Evolutionary conservation across 2,113 vertebrate genomes (phyloP).

Genomic region (Pyxicephalus adspersus): DNA sequence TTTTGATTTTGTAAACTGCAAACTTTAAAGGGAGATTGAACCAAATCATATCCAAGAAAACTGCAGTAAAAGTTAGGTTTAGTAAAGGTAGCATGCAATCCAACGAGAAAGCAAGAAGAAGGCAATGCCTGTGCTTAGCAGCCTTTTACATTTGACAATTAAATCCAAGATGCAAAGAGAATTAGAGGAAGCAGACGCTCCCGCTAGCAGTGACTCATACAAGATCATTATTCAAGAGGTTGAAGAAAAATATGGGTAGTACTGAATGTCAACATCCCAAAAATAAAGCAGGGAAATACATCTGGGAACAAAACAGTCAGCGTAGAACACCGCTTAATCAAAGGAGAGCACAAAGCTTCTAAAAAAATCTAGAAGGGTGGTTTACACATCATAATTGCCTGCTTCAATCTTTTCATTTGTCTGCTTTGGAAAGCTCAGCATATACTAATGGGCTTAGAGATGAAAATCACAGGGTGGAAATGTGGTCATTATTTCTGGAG

Average conservation of each 20-base stretch:
- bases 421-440: background rate
- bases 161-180: constrained; percentile 17
- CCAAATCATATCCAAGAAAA: no score
- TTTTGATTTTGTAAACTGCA: no score
- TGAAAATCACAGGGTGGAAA: no score
- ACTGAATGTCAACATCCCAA: constrained; percentile 1
- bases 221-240: constrained; percentile 16
- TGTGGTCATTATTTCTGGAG: no score
- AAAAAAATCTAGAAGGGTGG: no score
- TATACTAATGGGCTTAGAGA: no score
- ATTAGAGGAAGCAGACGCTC: constrained; percentile 1
- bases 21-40: no score
- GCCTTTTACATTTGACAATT: background rate
- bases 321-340: constrained; percentile 2
- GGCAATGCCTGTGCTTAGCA: background rate
- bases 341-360: background rate
- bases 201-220: constrained; percentile 6
- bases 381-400: background rate
- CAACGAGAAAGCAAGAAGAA: background rate
- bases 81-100: no score
- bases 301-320: background rate
- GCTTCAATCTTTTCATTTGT: constrained; percentile 6
- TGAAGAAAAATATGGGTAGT: constrained; percentile 11
- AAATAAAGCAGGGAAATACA: constrained; percentile 6
- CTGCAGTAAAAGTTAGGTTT: no score